phyloP scores from a whole-genome alignment of 2,797 vertebrate genomes.

The Sebastes oblongus region DNA sequence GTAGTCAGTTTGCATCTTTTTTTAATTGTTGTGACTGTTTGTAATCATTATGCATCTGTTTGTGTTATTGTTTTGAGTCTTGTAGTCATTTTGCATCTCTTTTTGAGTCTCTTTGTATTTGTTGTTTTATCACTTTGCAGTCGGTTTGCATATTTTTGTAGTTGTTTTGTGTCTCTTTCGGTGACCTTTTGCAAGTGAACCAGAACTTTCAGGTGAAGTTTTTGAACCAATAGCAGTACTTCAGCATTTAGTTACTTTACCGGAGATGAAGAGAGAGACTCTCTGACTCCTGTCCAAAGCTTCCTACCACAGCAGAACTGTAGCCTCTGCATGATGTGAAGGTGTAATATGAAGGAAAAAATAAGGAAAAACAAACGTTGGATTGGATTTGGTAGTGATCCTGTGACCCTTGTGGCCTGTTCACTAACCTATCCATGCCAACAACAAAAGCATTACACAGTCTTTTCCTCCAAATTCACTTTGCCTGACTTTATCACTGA shows the following conservation, averaged over 20 bases:
- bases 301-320: background rate
- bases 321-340: background rate
- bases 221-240: background rate
- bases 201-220: background rate
- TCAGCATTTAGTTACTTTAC: background rate
- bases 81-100: background rate
- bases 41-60: background rate
- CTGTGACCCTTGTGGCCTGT: background rate
- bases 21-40: background rate
- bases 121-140: background rate
- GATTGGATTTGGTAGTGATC: background rate
- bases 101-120: background rate
- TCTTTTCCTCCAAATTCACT: background rate
- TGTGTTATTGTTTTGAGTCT: background rate
- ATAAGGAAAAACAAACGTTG: background rate
- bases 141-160: background rate
- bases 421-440: background rate
- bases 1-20: background rate
- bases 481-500: background rate
- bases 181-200: background rate
- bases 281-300: background rate
- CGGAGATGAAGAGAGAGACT: background rate
- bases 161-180: background rate
- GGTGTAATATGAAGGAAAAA: background rate
- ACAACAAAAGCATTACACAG: background rate